Base-by-base conservation (phyloP, 2,888 invertebrate species). In the Euphydryas editha region DNA sequence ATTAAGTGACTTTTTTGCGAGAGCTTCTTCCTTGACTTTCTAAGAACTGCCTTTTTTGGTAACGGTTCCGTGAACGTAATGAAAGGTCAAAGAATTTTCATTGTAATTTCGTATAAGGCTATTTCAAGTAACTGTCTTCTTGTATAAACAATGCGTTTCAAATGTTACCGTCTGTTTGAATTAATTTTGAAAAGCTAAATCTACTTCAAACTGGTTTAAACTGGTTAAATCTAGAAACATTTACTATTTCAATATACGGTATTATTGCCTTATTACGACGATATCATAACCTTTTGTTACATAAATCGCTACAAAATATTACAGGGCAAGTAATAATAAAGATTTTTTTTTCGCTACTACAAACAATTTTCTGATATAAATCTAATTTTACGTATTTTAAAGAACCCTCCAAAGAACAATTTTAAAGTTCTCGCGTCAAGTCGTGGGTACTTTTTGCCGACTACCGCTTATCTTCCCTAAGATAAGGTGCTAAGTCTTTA, bases 401-500 rank as follows among this genome's bases (percentile, higher is more conserved):
- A 47, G 47, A 47, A n/a, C 54, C 54, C 30, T 54, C 54, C 8
- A 54, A 54, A 54, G 36, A 17, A 39, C 57, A 57, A 47, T 62
- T 49, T 57, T 47, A 56, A 57, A 62, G 54, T 62, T 56, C 47
- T 37, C 64, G 37, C 30, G 42, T 59, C 56, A 30, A 58, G 71
- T 39, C 73, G 80, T 82, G 81, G 81, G 81, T 79, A 78, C 80
- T 73, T 88, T 88, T 85, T 86, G 79, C 78, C 63, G 73, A 76
- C 79, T 75, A 80, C 76, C 74, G 76, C 80, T 85, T 89, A 89
- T 90, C 87, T 81, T 82, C 81, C 85, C 78, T 70, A 60, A 87
- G 87, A 87, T 88, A 86, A 87, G 84, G 85, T 87, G 86, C 78
- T 81, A 86, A 82, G 82, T 81, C 72, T 73, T 75, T 72, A 67